Base-by-base conservation (phyloP, 1,140 invertebrate species). In the Drosophila bocqueti region DNA sequence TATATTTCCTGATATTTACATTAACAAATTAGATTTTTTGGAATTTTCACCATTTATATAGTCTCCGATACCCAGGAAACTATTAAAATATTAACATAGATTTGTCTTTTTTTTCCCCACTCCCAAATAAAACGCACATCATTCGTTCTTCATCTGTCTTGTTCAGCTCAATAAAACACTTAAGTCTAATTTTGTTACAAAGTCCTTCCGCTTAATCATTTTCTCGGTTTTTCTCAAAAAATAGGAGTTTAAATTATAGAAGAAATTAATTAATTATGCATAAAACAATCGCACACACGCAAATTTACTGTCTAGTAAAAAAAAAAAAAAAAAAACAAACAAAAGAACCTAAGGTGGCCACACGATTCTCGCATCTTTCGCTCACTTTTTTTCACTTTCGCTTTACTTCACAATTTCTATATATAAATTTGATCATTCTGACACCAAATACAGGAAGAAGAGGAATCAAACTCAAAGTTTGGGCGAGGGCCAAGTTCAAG, bases 121-220 rank as follows among this genome's bases (percentile, higher is more conserved):
- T 36, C 47, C 18, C 52, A 36, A 61, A 58, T 45, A 34, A 77
- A 78, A 71, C 21, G 10, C 47, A 75, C 29, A 38, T 61, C 21
- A 63, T 81, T 84, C 63, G 38, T 78, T 85, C 69, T 49, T 73
- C 79, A 79, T 86, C 36, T 54, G 52, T 65, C 54, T 66, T 82
- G 65, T 73, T 85, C 67, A 65, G 55, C 59, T 82, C 83, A 86
- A 79, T 85, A 85, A 85, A 85, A 86, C 83, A 86, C 83, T 86
- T 86, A 86, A 59, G 16, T 59, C 83, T 86, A 86, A 67, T 82
- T 82, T 86, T 86, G 83, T 86, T 86, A 86, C 76, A 82, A 47
- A 60, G 47, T 85, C 75, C 24, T 36, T 40, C 21, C 29, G 54
- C 69, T 52, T 61, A 68, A 49, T 58, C 29, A 55, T 68, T 40